These are phyloP conservation scores for Nasonovia ribisnigri DNA, from an alignment of 2,888 invertebrate species.

Conservation along the genomic window DNA sequence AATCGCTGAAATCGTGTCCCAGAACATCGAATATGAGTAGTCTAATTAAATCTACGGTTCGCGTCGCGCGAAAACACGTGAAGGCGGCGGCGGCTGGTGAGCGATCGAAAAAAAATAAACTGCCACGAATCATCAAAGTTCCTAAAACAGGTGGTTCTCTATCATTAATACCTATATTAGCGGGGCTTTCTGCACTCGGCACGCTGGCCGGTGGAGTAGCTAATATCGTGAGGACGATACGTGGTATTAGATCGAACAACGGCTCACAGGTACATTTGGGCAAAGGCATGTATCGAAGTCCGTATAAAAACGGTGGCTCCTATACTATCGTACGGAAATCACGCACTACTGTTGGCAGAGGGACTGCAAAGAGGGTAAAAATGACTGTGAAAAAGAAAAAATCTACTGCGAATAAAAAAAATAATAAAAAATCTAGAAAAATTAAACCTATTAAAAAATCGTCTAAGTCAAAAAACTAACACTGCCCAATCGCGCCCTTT, in stretches of 20 bases:
- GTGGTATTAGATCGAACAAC: background rate
- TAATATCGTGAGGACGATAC: background rate
- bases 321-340: background rate
- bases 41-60: constrained; percentile 67
- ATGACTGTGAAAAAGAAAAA: too few species aligned
- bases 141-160: background rate
- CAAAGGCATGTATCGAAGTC: background rate
- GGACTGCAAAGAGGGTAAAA: too few species aligned
- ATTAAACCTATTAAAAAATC: background rate
- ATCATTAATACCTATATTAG: background rate
- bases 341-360: background rate
- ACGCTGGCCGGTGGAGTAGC: background rate
- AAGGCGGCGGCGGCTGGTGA: background rate
- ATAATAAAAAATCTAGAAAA: background rate
- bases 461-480: background rate
- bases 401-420: too few species aligned
- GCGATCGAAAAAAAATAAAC: background rate
- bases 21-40: background rate
- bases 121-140: background rate
- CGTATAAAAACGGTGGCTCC: too few species aligned
- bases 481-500: background rate
- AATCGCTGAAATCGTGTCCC: too few species aligned
- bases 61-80: background rate
- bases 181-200: background rate
- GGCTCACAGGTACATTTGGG: background rate